Evolutionary conservation across 2,888 invertebrate genomes (phyloP).

Genomic region (Pemphredon lugubris): DNA sequence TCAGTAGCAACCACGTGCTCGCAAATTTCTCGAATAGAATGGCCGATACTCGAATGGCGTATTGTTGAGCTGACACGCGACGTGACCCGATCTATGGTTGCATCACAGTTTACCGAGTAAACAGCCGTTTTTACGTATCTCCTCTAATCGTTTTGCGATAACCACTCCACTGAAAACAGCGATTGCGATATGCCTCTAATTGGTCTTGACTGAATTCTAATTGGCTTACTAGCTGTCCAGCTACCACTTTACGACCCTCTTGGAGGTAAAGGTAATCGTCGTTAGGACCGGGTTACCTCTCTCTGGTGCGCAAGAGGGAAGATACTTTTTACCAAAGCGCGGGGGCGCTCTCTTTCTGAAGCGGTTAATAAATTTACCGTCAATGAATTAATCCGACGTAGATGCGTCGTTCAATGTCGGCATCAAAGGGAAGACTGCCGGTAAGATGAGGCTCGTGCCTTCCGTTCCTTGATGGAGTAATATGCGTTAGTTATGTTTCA

Average conservation of each 20-base stretch:
- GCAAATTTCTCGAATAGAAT: constrained; percentile 16
- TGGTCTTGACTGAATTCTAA: constrained; percentile 4
- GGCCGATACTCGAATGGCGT: constrained; percentile 1
- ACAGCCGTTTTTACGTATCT: constrained; percentile 45
- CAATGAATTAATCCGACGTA: constrained; percentile 64
- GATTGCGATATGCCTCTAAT: constrained; percentile 31
- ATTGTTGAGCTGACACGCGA: constrained; percentile 19
- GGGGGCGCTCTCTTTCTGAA: not conserved
- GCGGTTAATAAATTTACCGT: constrained; percentile 6
- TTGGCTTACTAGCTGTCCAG: not conserved
- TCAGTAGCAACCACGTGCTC: not conserved
- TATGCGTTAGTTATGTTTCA: constrained; percentile 79
- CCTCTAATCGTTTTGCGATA: constrained; percentile 47
- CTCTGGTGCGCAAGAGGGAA: too few relatives aligned
- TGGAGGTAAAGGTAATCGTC: too few relatives aligned
- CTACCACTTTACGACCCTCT: too few relatives aligned
- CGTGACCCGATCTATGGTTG: constrained; percentile 41
- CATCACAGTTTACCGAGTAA: constrained; percentile 45
- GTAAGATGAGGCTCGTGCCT: constrained; percentile 68
- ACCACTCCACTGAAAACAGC: constrained; percentile 49
- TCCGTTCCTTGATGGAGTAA: constrained; percentile 78
- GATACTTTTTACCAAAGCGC: too few relatives aligned
- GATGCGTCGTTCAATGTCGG: constrained; percentile 54
- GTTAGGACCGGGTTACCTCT: too few relatives aligned
- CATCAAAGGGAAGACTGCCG: constrained; percentile 72